These are phyloP conservation scores for Scomberomorus guttatus DNA, from an alignment of 2,797 vertebrate species.

Conservation along the genomic window DNA sequence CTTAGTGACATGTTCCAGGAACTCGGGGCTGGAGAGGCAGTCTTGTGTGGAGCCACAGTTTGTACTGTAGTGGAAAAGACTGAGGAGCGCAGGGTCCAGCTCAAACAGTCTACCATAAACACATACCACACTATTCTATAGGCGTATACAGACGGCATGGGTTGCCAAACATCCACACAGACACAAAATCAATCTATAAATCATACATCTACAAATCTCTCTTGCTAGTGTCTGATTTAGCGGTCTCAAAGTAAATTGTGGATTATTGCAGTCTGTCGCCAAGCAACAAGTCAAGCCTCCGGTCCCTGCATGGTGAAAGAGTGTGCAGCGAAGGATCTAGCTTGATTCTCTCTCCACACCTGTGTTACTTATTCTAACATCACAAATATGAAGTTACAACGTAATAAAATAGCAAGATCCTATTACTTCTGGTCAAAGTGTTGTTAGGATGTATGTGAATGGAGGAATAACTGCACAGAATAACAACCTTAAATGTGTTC, in stretches of 20 bases:
- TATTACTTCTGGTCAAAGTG: background rate
- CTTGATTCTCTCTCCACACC: constrained; percentile 58
- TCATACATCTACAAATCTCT: constrained; percentile 54
- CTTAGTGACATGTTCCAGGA: constrained; percentile 96
- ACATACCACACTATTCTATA: constrained; percentile 63
- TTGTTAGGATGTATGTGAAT: constrained; percentile 3
- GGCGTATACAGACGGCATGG: constrained; percentile 29
- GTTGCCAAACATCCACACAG: constrained; percentile 39
- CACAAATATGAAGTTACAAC: constrained; percentile 27
- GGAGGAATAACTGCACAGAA: background rate
- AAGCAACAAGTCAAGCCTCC: constrained; percentile 88
- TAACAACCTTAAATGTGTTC: constrained; percentile 26
- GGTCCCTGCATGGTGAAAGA: constrained; percentile 65
- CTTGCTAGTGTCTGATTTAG: constrained; percentile 62
- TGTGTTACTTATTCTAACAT: constrained; percentile 48
- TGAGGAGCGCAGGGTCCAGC: constrained; percentile 92
- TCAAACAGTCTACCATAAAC: constrained; percentile 91
- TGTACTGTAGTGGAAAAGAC: constrained; percentile 93
- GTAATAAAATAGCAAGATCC: constrained; percentile 20
- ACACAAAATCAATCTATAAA: constrained; percentile 49
- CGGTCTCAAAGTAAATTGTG: constrained; percentile 79
- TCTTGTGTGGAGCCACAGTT: constrained; percentile 91
- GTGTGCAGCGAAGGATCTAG: constrained; percentile 68
- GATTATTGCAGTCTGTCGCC: constrained; percentile 85
- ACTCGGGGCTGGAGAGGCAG: constrained; percentile 93